Base-by-base conservation (phyloP, 2,113 vertebrate species). In the Nibea albiflora region DNA sequence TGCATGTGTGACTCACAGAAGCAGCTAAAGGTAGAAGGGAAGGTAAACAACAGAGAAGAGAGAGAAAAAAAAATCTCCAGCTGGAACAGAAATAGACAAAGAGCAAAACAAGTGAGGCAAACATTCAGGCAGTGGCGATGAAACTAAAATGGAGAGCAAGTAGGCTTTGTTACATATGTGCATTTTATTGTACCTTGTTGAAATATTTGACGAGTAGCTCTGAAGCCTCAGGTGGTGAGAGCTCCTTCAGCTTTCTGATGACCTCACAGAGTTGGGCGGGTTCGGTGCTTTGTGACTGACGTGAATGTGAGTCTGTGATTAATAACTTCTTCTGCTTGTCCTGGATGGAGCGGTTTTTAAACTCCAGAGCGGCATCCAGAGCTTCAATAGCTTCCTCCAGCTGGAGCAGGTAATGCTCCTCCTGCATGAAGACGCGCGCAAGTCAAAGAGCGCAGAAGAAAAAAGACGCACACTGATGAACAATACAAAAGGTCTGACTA, bases 361-460 rank as follows among this genome's bases (percentile, higher is more conserved):
- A 97, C 83, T 97, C 95, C 85, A 98, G 94, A 53, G 96, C 97
- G 63, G 95, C 96, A 80, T 97, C 96, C 90, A 99, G 90, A 60
- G 95, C 96, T 90, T 97, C 96, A 76, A 97, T 94, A 44, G 94
- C 96, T 93, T 98, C 97, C 88, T 98, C 96, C 69, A 98, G 91
- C 87, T 96, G 95, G 54, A 97, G 95, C 88, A 98, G 93, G 52
- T 75, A 67, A 85, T 94, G 95, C 68, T 96, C 96, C 86, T 98
- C 97, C 97, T 98, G 16, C 3, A 78, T 11, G 17, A 63, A 20
- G 15, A 75, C n/a, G 56, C 5, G n/a, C n/a, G 76, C 20, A 69
- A 52, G 78, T 31, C 17, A 14, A 28, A 53, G 16, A 20, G 46
- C 28, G 39, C 16, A 61, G 44, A 39, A 53, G 1, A 12, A 50